Percentiles rank a stretch among this genome's conserved stretches.
phyloP scores from a whole-genome alignment of 2,113 vertebrate species.

The Lepisosteus oculatus region DNA sequence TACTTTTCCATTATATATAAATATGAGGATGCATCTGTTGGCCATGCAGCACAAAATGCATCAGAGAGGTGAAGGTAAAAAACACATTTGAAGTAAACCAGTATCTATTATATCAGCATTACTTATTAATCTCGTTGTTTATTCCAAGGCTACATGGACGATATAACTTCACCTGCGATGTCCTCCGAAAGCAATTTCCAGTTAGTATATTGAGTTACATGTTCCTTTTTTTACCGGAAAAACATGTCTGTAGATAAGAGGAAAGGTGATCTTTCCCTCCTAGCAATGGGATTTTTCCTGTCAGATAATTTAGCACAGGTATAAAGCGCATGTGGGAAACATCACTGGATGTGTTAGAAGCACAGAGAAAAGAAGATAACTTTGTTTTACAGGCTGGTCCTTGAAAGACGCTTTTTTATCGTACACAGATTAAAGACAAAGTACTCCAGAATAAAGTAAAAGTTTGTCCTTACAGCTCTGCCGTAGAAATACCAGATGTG shows the following conservation, averaged over 20 bases:
- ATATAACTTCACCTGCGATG: slow-evolving; percentile 62
- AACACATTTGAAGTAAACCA: slow-evolving; percentile 53
- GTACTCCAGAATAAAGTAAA: no score
- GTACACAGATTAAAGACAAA: no score
- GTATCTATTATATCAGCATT: slow-evolving; percentile 64
- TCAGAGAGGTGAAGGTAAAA: slow-evolving; percentile 26
- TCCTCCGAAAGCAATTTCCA: slow-evolving; percentile 62
- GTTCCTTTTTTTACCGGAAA: slow-evolving; percentile 66
- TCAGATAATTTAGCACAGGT: slow-evolving; percentile 47
- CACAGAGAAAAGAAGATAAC: no score
- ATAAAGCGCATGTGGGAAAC: slow-evolving; percentile 15
- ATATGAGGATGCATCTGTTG: no score
- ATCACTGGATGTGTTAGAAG: no score
- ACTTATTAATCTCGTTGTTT: slow-evolving; percentile 71
- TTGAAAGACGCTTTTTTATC: no score
- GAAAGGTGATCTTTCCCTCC: slow-evolving; percentile 71
- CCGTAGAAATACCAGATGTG: no score
- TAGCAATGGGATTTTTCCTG: slow-evolving; percentile 39
- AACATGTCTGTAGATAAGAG: slow-evolving; percentile 63
- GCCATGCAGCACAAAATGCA: no score
- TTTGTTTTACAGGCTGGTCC: no score
- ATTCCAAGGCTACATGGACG: slow-evolving; percentile 50
- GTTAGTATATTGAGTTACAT: slow-evolving; percentile 60
- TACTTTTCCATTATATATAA: no score
- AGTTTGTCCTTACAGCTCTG: no score